Evolutionary conservation across 2,888 invertebrate genomes (phyloP).

Genomic region (Lydus trimaculatus): DNA sequence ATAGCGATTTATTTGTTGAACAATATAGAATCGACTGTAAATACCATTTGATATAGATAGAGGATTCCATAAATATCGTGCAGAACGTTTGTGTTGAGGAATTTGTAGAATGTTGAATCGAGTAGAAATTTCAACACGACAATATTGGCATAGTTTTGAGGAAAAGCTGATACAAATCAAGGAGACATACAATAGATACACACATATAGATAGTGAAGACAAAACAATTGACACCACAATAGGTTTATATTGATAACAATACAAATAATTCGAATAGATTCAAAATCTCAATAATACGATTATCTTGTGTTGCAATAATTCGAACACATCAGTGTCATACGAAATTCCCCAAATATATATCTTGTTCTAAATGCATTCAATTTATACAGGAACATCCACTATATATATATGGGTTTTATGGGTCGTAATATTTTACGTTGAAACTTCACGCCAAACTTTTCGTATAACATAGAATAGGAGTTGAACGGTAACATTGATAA

Average conservation of each 20-base stretch:
- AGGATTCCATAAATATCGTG: constrained; percentile 38
- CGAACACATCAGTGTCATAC: constrained; percentile 11
- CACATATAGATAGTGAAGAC: constrained; percentile 21
- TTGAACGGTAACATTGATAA: constrained; percentile 33
- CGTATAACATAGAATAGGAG: constrained; percentile 25
- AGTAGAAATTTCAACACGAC: constrained; percentile 42
- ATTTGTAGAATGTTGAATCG: constrained; percentile 40
- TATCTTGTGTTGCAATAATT: constrained; percentile 11
- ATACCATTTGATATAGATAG: constrained; percentile 29
- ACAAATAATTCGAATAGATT: constrained; percentile 20
- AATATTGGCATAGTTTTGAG: constrained; percentile 50
- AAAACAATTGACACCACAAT: constrained; percentile 12
- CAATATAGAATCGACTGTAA: constrained; percentile 24
- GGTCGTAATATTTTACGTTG: constrained; percentile 37
- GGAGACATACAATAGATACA: constrained; percentile 38
- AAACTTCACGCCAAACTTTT: constrained; percentile 33
- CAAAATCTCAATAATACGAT: background rate
- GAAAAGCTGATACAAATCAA: constrained; percentile 47
- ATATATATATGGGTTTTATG: constrained; percentile 35
- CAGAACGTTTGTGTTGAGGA: constrained; percentile 34
- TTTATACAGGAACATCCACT: constrained; percentile 31
- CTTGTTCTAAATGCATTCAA: constrained; percentile 21
- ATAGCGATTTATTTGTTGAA: constrained; percentile 24
- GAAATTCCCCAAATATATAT: background rate
- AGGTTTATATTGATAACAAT: constrained; percentile 13